Evolutionary conservation across 2,797 vertebrate species (phyloP), one percentile per base, ranked within the genome.

Genomic region (Danio aesculapii): DNA sequence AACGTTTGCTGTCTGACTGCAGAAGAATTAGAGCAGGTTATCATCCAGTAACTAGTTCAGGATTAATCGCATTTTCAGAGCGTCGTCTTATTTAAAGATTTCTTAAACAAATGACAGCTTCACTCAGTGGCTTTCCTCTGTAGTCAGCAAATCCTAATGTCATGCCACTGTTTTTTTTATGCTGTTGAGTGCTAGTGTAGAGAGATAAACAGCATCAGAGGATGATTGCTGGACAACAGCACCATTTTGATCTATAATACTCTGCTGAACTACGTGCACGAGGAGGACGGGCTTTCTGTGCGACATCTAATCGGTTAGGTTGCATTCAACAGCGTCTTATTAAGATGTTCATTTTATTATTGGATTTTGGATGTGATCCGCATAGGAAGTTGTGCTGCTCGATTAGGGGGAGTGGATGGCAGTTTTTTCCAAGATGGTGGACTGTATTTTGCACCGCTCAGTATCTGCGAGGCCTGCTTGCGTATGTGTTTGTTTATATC

Each of bases 361-460:
- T 53, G 30, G 77, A n/a, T 80, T 73, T 30, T 64, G 58, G 49
- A 43, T 71, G 66, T 44, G 19, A 75, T 67, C 53, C 71, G 71
- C 70, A 67, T 53, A 63, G 69, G 44, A 81, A 75, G 79, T 44
- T 68, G 52, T 49, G 52, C 64, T 5, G 47, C 39, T 64, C 49
- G 69, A 47, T 43, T n/a, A 64, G 79, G 79, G 79, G 72, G 79
- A 68, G 79, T 75, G 77, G 77, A 64, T 93, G 91, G 91, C 80
- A 90, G 75, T 83, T 86, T 86, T 66, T 89, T 93, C 86, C 94
- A 95, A 95, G 94, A 95, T 95, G 94, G 94, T 85, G 94, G 92
- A 91, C 86, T 89, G 88, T 91, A 88, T 92, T 93, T 94, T 90
- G 87, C 89, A 89, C 88, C 83, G 88, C 87, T 88, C 84, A 66